These are phyloP conservation scores for Numenius phaeopus DNA, from an alignment of 2,797 vertebrate species.

Conservation along the genomic window DNA sequence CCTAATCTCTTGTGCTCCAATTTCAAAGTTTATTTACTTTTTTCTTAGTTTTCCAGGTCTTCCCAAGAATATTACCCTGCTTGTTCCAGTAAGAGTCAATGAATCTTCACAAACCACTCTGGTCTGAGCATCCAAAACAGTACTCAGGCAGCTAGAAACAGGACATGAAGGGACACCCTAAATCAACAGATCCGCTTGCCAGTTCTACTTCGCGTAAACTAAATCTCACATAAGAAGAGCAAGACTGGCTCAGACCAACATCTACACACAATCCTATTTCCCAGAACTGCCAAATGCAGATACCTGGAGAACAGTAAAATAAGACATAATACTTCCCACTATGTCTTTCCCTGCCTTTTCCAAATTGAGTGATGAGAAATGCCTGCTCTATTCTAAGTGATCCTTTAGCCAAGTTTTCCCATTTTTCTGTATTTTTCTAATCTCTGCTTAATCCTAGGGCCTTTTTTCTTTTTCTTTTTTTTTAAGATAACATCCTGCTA, in stretches of 20 bases:
- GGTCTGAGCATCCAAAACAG: neutral
- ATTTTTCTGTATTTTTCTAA: neutral
- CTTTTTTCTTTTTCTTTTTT: neutral
- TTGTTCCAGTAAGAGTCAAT: neutral
- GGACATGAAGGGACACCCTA: neutral
- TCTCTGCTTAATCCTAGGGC: neutral
- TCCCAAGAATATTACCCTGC: neutral
- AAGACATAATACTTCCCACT: neutral
- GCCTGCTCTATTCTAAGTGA: neutral
- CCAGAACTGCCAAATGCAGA: neutral
- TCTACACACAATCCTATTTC: neutral
- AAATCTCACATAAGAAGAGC: neutral
- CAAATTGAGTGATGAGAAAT: neutral
- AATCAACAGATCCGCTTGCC: neutral
- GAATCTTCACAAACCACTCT: neutral
- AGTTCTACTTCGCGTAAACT: neutral
- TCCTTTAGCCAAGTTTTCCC: neutral
- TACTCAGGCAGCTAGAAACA: neutral
- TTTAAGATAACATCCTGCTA: neutral
- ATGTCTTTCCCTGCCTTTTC: neutral
- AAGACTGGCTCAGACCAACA: neutral
- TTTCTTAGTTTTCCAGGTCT: neutral
- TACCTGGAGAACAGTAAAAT: neutral
- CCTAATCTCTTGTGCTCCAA: neutral
- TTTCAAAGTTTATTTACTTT: neutral